Percentiles rank a stretch among this genome's conserved stretches.
phyloP scores from a whole-genome alignment of 2,888 invertebrate species.

The Acronicta psi region DNA sequence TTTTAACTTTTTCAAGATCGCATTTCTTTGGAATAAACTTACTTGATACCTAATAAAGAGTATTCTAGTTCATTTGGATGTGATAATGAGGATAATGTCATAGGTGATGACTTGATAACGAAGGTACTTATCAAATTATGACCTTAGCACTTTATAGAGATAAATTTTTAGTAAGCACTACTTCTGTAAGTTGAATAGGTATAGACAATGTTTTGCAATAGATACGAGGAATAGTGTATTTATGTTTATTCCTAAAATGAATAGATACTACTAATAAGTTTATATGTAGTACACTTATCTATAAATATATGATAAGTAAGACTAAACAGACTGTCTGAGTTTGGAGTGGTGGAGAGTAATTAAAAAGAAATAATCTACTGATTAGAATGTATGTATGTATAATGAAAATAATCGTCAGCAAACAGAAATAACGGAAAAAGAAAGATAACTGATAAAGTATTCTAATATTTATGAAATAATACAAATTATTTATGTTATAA shows the following conservation, averaged over 20 bases:
- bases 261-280: not conserved
- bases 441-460: no score
- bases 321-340: no score
- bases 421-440: no score
- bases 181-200: not conserved
- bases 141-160: conserved; percentile 29
- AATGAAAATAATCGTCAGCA: no score
- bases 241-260: not conserved
- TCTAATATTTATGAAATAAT: no score
- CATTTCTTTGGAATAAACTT: not conserved
- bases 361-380: no score
- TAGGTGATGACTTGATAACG: conserved; percentile 51
- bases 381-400: no score
- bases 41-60: not conserved
- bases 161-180: conserved; percentile 21
- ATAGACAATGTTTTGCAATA: not conserved
- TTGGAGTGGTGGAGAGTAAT: no score
- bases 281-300: no score
- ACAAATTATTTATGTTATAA: no score
- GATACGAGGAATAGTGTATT: not conserved
- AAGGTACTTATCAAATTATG: conserved; percentile 14
- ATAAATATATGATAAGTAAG: no score
- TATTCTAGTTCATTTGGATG: conserved; percentile 25
- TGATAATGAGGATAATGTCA: conserved; percentile 39
- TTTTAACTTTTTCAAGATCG: no score